These are phyloP conservation scores for Rutilus rutilus DNA, from an alignment of 2,113 vertebrate genomes.

Conservation along the genomic window DNA sequence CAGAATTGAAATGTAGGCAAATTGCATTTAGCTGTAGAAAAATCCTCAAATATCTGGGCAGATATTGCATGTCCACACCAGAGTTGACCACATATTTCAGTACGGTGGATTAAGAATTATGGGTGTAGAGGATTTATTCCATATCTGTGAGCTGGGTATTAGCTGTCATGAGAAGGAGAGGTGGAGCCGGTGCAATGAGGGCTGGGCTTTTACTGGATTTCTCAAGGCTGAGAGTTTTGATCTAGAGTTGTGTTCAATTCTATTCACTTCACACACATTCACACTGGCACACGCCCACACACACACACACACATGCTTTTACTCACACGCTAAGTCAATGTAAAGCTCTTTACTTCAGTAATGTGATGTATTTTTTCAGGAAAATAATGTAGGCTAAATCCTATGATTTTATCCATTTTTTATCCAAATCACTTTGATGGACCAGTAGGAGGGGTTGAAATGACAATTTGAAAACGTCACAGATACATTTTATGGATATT, in stretches of 20 bases:
- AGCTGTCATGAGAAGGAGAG: not conserved
- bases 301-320: not conserved
- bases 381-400: not conserved
- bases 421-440: not conserved
- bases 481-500: not conserved
- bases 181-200: not conserved
- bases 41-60: not conserved
- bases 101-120: constrained; percentile 4
- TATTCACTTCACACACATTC: constrained; percentile 12
- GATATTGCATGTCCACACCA: not conserved
- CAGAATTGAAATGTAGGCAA: not conserved
- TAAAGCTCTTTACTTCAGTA: not conserved
- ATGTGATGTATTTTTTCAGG: not conserved
- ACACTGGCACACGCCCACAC: not conserved
- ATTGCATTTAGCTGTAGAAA: constrained; percentile 4
- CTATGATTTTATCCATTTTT: not conserved
- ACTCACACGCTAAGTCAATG: not conserved
- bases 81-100: constrained; percentile 25
- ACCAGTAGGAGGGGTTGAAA: not conserved
- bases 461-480: not conserved
- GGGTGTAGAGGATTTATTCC: constrained; percentile 15
- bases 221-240: constrained; percentile 26
- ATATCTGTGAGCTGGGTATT: constrained; percentile 4
- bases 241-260: constrained; percentile 1
- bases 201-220: not conserved